Evolutionary conservation across 53 echinoderm and acorn worm species (phyloP).

Genomic region (Echinarachnius parma): DNA sequence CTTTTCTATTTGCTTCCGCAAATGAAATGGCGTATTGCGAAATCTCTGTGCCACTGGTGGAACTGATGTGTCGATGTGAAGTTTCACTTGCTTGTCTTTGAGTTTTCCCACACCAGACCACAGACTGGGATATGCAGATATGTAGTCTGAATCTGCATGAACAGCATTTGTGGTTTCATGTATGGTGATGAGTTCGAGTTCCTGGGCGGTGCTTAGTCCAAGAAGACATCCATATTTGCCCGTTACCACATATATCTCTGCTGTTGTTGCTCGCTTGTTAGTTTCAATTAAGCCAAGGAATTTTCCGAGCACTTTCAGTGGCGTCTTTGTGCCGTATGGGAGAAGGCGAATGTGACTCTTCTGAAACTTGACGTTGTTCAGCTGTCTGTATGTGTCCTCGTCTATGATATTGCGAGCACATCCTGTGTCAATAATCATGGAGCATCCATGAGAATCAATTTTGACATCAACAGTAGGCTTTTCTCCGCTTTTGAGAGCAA

Average conservation of each 20-base stretch:
- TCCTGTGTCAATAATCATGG: conserved; percentile 30
- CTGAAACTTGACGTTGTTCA: conserved; percentile 5
- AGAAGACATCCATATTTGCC: conserved; percentile 25
- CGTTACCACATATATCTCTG: conserved; percentile 9
- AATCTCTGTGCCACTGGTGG: conserved; percentile 41
- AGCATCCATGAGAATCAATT: not conserved
- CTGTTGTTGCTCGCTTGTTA: not conserved
- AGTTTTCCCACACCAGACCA: conserved; percentile 45
- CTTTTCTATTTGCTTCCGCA: conserved; percentile 45
- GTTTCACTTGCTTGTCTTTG: conserved; percentile 40
- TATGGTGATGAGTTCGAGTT: conserved; percentile 42
- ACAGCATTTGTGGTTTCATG: conserved; percentile 22
- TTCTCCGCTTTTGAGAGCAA: conserved; percentile 4
- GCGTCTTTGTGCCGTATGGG: conserved; percentile 18
- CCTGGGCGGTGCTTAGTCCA: conserved; percentile 18
- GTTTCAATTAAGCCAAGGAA: conserved; percentile 8
- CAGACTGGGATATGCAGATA: conserved; percentile 36
- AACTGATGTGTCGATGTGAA: conserved; percentile 45
- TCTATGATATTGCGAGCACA: conserved; percentile 25
- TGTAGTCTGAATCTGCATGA: conserved; percentile 15
- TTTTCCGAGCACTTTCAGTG: conserved; percentile 12
- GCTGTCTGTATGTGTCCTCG: conserved; percentile 5
- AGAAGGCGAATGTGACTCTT: conserved; percentile 1
- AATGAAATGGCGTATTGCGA: conserved; percentile 38
- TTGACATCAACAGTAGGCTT: conserved; percentile 1